Evolutionary conservation across 1,140 invertebrate genomes (phyloP).

Genomic region (Antheraea mylitta): DNA sequence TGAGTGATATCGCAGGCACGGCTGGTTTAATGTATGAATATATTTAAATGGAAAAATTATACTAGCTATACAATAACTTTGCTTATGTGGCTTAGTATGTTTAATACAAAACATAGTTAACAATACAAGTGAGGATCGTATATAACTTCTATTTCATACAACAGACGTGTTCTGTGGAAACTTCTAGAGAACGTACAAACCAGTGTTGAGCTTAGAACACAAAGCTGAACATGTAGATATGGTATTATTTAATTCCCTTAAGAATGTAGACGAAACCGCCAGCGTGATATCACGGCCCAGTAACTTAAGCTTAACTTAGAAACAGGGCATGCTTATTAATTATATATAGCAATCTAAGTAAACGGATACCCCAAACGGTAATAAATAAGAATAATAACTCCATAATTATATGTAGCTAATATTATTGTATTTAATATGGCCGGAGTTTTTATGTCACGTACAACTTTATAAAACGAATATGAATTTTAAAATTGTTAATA

Average conservation of each 20-base stretch:
- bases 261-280: neutral
- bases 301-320: neutral
- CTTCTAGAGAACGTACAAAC: constrained; percentile 21
- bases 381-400: too few species aligned
- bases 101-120: constrained; percentile 14
- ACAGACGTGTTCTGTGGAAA: constrained; percentile 56
- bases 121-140: constrained; percentile 60
- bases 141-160: constrained; percentile 72
- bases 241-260: neutral
- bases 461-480: too few species aligned
- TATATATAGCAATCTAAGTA: too few species aligned
- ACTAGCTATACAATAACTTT: neutral
- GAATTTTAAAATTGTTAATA: too few species aligned
- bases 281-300: neutral
- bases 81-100: neutral
- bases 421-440: too few species aligned
- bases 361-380: too few species aligned
- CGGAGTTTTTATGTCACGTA: too few species aligned
- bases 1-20: too few species aligned
- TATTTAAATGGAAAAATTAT: too few species aligned
- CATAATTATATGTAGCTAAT: too few species aligned
- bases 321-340: neutral
- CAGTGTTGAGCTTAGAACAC: constrained; percentile 6
- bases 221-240: neutral
- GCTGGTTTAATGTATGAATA: too few species aligned